These are phyloP conservation scores for Tenthredo amoena DNA, from an alignment of 2,888 invertebrate genomes.

Conservation along the genomic window DNA sequence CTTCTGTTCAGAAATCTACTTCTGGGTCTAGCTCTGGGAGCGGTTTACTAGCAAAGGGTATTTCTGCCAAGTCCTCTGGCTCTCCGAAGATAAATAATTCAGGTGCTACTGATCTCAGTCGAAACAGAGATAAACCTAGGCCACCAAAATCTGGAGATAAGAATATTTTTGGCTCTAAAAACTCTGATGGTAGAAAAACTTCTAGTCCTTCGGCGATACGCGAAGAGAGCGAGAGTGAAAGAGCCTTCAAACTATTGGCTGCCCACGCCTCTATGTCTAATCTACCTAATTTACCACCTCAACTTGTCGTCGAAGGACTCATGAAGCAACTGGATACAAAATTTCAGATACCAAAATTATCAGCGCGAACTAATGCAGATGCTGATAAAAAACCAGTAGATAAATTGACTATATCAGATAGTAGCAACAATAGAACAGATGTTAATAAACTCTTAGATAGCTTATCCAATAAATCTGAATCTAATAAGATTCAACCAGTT, in stretches of 20 bases:
- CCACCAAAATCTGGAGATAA: conserved; percentile 83
- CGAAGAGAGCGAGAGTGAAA: conserved; percentile 84
- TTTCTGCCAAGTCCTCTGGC: conserved; percentile 77
- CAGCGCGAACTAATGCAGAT: conserved; percentile 78
- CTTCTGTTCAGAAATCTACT: conserved; percentile 69
- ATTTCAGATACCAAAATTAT: conserved; percentile 93
- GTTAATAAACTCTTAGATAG: conserved; percentile 64
- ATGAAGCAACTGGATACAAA: conserved; percentile 90
- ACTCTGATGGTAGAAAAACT: conserved; percentile 80
- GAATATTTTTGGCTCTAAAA: conserved; percentile 82
- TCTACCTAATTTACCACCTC: conserved; percentile 76
- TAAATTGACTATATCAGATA: conserved; percentile 56
- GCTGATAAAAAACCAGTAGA: conserved; percentile 67
- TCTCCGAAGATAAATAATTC: conserved; percentile 82
- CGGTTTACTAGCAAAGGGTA: conserved; percentile 61
- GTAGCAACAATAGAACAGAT: conserved; percentile 57
- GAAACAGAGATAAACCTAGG: conserved; percentile 83
- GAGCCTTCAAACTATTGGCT: conserved; percentile 81
- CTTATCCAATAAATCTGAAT: conserved; percentile 59
- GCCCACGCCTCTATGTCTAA: conserved; percentile 80
- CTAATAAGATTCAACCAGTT: conserved; percentile 56
- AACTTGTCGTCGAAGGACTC: conserved; percentile 85
- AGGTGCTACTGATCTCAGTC: conserved; percentile 80
- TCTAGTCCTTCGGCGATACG: conserved; percentile 84
- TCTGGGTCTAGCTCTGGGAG: conserved; percentile 69